Evolutionary conservation across 1,140 invertebrate species (phyloP), one percentile per base, ranked within the genome.

Genomic region (Neomicropteryx cornuta): DNA sequence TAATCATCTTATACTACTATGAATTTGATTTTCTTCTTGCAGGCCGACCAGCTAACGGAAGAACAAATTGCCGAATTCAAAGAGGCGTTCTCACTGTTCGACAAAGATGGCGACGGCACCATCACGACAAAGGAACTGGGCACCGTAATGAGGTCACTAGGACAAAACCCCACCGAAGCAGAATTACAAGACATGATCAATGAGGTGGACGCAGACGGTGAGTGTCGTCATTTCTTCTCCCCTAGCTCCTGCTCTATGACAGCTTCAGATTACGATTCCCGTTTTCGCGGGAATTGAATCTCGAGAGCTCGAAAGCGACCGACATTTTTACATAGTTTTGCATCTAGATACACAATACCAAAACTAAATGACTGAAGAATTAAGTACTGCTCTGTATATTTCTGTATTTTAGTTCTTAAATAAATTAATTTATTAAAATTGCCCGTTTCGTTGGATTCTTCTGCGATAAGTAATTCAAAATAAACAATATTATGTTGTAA

Each of bases 111-210:
- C 42, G 95, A 99, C 76, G 96, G 97, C 64, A 97, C 95, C 55
- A 99, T 99, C 71, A 97, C 95, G 50, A 97, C 95, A 61, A 97
- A 98, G 77, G 95, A 98, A 76, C 78, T 99, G 75, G 96, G 96
- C 50, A 97, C 94, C 55, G 95, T 98, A 41, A 96, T 99, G 90
- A 75, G 95, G 55, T 97, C 93, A 36, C 75, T 99, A 60, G 96
- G 96, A 49, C 94, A 99, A 73, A 98, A 99, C 71, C 95, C 96
- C 55, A 98, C 96, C 56, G 96, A 99, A 72, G 94, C 94, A 30
- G 96, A 99, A 68, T 77, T 99, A 27, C 94, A 98, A 66, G 94
- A 98, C 68, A 98, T 99, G 94, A 98, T 99, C 68, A 98, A 99
- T 68, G 95, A 99, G 77, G 94, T 99, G 42, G 96, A 99, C 72